Evolutionary conservation across 1,140 invertebrate species (phyloP), one percentile per base, ranked within the genome.

Genomic region (Dinothrombium tinctorium): DNA sequence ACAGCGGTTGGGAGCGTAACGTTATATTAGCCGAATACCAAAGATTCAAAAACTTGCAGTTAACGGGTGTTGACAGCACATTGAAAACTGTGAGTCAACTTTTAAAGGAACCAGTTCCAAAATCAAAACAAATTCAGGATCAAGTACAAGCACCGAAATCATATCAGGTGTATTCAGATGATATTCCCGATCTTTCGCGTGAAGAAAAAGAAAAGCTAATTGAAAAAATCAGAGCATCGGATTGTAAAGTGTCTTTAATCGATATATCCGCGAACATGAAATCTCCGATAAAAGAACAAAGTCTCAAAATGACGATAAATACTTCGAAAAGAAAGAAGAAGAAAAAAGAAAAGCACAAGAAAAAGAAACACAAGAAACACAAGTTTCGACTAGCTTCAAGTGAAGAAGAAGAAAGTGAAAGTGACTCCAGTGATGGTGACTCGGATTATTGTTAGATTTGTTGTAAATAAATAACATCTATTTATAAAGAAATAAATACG

Each of bases 171-270:
- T 7, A n/a, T 12, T 26, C 24, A n/a, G 23, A 39, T 14, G 7
- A 5, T 37, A 21, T 37, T 6, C 37, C 37, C 17, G 4, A 9
- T 14, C 23, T 40, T 9, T 21, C 20, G 3, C 9, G 17, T 7
- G 26, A 40, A 40, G 20, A 20, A 12, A 24, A 40, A 31, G 17
- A 40, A 32, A 33, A 39, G 15, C 15, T 39, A 15, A 39, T 39
- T 14, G 26, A 28, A 29, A 24, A 39, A 15, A 39, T 39, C 22
- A 39, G 28, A 26, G 19, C 20, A 21, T 28, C 24, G 4, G 37
- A 39, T 28, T 39, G 37, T 26, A 17, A 26, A 39, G 37, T 39
- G 2, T 20, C 11, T 15, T 17, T 39, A 20, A 26, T 29, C 9
- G 37, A 39, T 19, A 39, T 39, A 9, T 29, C 28, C 14, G 9